phyloP scores from a whole-genome alignment of 2,113 vertebrate genomes.

The Myotis lucifugus region DNA sequence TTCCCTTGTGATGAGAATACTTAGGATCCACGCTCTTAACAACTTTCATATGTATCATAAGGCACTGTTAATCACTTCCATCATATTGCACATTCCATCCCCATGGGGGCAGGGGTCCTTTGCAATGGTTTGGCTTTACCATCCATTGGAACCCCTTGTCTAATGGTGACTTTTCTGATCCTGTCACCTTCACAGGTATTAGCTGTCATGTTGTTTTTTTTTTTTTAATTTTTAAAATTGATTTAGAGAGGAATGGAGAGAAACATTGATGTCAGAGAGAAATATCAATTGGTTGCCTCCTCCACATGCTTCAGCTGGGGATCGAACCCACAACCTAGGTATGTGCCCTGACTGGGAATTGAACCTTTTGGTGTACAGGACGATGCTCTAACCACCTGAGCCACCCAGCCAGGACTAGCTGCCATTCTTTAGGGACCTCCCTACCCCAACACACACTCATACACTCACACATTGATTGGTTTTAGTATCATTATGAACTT shows the following conservation, averaged over 20 bases:
- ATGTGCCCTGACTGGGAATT: too few species aligned
- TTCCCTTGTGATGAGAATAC: background rate
- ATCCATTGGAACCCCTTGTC: background rate
- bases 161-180: background rate
- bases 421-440: background rate
- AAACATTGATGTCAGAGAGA: too few species aligned
- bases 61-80: background rate
- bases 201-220: background rate
- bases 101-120: background rate
- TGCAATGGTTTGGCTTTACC: background rate
- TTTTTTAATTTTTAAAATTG: too few species aligned
- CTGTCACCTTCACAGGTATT: background rate
- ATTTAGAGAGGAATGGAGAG: too few species aligned
- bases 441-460: too few species aligned
- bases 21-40: background rate
- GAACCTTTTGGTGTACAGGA: too few species aligned
- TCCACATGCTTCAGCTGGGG: too few species aligned
- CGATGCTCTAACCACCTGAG: too few species aligned
- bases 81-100: too few species aligned
- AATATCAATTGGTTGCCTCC: too few species aligned
- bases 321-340: too few species aligned
- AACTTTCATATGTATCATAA: background rate
- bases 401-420: background rate
- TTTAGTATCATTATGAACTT: background rate
- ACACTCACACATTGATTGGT: background rate